Base-by-base conservation (phyloP, 2,113 vertebrate genomes). In the Cichladusa arquata region DNA sequence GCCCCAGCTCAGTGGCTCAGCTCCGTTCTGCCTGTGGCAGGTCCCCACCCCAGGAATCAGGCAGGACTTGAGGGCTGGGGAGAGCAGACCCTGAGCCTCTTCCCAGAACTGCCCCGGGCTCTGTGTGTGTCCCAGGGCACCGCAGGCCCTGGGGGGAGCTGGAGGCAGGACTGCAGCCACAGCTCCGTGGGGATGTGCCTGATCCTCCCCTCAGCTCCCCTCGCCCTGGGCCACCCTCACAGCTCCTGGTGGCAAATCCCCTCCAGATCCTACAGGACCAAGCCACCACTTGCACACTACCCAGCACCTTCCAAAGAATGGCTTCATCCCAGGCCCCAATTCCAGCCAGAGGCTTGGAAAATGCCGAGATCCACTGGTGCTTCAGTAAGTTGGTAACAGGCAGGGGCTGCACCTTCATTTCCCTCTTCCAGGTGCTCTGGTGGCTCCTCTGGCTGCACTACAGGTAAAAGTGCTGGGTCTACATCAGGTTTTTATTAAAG, bases 401-500 rank as follows among this genome's bases (percentile, higher is more conserved):
- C 64, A 72, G 64, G 42, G 53, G 23, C 40, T 26, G 51, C 60
- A 42, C 51, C 45, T 78, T 64, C 50, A 12, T 25, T 29, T 60
- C 34, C 57, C n/a, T 53, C 34, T 67, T 38, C 26, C 72, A 92
- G 80, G 50, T 70, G 72, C 17, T n/a, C 24, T 9, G 13, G 6
- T 47, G 40, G 28, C 29, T 73, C 34, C 47, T n/a, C 83, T 50
- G 77, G n/a, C 77, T 47, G 61, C 2, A 3, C 81, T 47, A 12
- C 77, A 69, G 80, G 61, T 81, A 36, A 1, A 33, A 81, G 56
- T 24, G 48, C 85, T 5, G 62, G 64, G 3, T 54, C 71, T 72
- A 33, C 76, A 88, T 79, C 79, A 91, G 69, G 71, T 45, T 86
- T 77, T 82, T 83, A 87, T 87, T 86, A 79, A 42, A 29, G 61